Base-by-base conservation (phyloP, 2,888 invertebrate species). In the Ochlodes sylvanus region DNA sequence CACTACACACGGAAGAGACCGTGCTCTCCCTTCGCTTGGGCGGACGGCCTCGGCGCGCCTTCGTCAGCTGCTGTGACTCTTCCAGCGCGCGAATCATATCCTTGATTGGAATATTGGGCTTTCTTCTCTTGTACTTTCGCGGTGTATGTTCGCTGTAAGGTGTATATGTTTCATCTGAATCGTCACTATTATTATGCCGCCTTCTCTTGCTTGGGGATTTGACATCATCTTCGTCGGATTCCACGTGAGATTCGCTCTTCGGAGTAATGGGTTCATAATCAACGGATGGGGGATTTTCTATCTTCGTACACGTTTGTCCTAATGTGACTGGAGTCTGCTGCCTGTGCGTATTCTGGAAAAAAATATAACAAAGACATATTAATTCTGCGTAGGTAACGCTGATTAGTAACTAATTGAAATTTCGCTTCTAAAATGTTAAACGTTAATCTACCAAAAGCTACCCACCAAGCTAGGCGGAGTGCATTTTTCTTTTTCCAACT, bases 31-130 rank as follows among this genome's bases (percentile, higher is more conserved):
- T 83, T 64, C 94, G 81, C 73, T 94, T 94, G 21, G 94, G 94
- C 41, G 95, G 94, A 27, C 95, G 88, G 21, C 95, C 95, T 76
- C 94, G 84, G 73, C 90, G 84, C 69, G 87, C 87, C 77, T 88
- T 87, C 57, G 88, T 85, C 73, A 83, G 77, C 75, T 85, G 84
- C 71, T 89, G 89, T 68, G 87, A 85, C 69, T 86, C 89, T 75
- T 93, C 90, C 69, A 92, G 77, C 71, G 87, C 90, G 65, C 82
- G 80, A 71, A 93, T 92, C 85, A 90, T 88, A 44, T 92, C 91
- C 74, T 90, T 87, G 58, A 90, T 88, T 12, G 91, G 89, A 44
- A 90, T 82, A 73, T 81, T 86, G 44, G 89, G 80, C 74, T 90
- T 93, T 75, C 87, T 84, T 70, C 80, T 86, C 73, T 82, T 87